Base-by-base conservation (phyloP, 2,113 vertebrate species). In the Lophura nycthemera region DNA sequence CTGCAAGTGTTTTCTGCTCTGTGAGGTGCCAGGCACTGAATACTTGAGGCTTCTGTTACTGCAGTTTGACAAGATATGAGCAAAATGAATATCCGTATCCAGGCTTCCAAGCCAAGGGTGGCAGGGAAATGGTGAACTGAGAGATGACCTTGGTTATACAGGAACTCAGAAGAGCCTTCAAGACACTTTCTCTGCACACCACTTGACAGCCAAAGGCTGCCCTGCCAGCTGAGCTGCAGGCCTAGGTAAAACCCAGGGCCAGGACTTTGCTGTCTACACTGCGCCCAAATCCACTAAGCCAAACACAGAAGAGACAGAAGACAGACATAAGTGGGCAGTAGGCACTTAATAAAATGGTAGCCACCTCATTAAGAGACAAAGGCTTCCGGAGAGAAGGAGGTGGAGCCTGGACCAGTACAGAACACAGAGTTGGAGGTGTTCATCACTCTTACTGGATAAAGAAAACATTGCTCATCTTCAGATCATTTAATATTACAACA, bases 81-180 rank as follows among this genome's bases (percentile, higher is more conserved):
- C 24, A 16, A 71, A 83, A 57, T 43, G 16, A 63, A 34, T 34
- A 7, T 5, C 20, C 12, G 25, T 29, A 5, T 12, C 5, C 13
- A 16, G 6, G 11, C 3, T 47, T 40, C n/a, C 30, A 17, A 29
- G 43, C 14, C 48, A 32, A 16, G 69, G 81, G 11, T 18, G 56
- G 27, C 17, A 59, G 32, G 30, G n/a, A 22, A 11, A 9, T 32
- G 21, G 7, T 0, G 5, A 50, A 81, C 27, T 36, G 2, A 15
- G 27, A 32, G 10, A 36, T 7, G 13, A 1, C 54, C 40, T 34
- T 3, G 0, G 11, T 45, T 19, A 15, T 0, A 12, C 6, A 6
- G 5, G 30, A 19, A 13, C 32, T 21, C 29, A 11, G 38, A 56
- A 54, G 27, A 70, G 19, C 34, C 30, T 5, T 34, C 9, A 56